These are phyloP conservation scores for Agonopterix heracliana DNA, from an alignment of 2,888 invertebrate species.

Conservation along the genomic window DNA sequence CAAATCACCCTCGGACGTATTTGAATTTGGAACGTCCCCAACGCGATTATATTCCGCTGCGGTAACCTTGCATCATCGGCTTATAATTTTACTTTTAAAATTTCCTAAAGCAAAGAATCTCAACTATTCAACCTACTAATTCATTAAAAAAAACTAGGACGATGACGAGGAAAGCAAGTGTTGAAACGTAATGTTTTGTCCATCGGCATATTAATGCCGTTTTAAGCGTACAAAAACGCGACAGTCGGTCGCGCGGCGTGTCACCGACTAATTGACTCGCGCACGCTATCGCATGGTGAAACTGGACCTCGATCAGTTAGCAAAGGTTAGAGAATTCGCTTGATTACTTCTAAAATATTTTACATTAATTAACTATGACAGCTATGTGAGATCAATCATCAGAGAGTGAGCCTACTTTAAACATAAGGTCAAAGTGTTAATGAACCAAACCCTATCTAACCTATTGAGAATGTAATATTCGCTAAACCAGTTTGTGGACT, in stretches of 20 bases:
- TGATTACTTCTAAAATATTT: neutral
- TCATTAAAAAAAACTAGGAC: neutral
- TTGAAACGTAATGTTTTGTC: conserved; percentile 43
- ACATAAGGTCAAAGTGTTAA: too few species aligned
- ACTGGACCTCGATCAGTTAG: conserved; percentile 37
- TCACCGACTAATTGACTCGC: conserved; percentile 64
- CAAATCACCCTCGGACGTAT: conserved; percentile 46
- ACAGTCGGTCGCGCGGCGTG: conserved; percentile 52
- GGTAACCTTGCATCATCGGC: conserved; percentile 23
- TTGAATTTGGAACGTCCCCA: conserved; percentile 33
- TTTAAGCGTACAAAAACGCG: conserved; percentile 62
- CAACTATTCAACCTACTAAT: neutral
- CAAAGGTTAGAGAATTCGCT: conserved; percentile 30
- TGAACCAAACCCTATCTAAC: too few species aligned
- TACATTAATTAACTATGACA: too few species aligned
- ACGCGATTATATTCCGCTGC: conserved; percentile 14
- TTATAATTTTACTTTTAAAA: neutral
- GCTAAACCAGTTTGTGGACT: too few species aligned
- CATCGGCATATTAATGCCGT: conserved; percentile 58
- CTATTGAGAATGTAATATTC: too few species aligned
- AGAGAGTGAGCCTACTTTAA: too few species aligned
- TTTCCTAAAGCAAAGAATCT: neutral
- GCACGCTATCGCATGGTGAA: conserved; percentile 61
- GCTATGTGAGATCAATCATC: too few species aligned
- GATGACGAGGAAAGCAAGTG: conserved; percentile 35